A percentile compares a stretch with the other conserved stretches of the same genome.
phyloP scores from a whole-genome alignment of 2,888 invertebrate species.

The Axea sp. region DNA sequence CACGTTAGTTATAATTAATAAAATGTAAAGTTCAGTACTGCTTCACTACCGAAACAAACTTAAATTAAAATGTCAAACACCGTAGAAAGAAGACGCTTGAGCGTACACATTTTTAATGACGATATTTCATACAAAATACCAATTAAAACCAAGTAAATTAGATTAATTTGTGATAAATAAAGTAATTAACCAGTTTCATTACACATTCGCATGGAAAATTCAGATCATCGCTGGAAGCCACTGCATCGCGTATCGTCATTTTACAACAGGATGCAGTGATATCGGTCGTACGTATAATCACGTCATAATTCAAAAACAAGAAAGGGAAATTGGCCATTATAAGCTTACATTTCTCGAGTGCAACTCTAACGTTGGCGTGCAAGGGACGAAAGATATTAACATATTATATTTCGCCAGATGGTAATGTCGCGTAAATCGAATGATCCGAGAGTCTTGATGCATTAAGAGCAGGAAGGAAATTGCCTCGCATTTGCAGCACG shows the following conservation, averaged over 20 bases:
- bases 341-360: slow-evolving; percentile 65
- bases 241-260: slow-evolving; percentile 52
- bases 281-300: slow-evolving; percentile 71
- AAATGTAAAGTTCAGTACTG: too few relatives aligned
- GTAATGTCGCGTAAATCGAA: slow-evolving; percentile 35
- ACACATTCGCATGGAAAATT: slow-evolving; percentile 22
- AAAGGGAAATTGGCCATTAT: slow-evolving; percentile 74
- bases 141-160: too few relatives aligned
- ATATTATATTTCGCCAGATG: slow-evolving; percentile 26
- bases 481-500: slow-evolving; percentile 23
- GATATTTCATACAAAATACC: too few relatives aligned
- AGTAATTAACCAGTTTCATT: slow-evolving; percentile 30
- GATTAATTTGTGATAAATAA: slow-evolving; percentile 32
- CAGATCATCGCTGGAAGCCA: slow-evolving; percentile 15
- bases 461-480: slow-evolving; percentile 47
- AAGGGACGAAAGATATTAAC: slow-evolving; percentile 27
- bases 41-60: too few relatives aligned
- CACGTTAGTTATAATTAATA: too few relatives aligned
- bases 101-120: too few relatives aligned
- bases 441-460: slow-evolving; percentile 11
- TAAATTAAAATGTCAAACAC: too few relatives aligned
- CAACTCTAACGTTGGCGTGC: slow-evolving; percentile 50
- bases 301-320: slow-evolving; percentile 73
- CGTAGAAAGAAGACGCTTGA: too few relatives aligned
- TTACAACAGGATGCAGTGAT: slow-evolving; percentile 73